Percentiles rank a stretch among this genome's conserved stretches.
Conservation (phyloP, 2,113 vertebrate species). For the Rhinopomastus cyanomelas region DNA sequence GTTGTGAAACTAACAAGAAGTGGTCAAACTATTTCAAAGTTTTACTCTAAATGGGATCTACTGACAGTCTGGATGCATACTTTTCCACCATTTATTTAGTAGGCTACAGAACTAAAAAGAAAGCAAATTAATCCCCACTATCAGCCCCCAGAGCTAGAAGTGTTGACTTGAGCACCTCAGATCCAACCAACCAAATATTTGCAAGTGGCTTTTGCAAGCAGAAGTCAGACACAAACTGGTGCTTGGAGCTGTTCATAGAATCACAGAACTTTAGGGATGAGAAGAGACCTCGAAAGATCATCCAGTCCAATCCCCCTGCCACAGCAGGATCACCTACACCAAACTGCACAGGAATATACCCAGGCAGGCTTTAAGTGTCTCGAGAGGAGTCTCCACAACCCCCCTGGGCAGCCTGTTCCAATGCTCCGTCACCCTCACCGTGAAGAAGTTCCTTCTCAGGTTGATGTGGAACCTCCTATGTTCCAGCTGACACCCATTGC, state of each 20-base stretch:
- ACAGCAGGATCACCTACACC: too few species aligned
- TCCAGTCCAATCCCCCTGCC: too few species aligned
- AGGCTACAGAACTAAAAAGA: background rate
- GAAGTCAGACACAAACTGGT: background rate
- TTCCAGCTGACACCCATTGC: too few species aligned
- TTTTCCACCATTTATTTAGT: background rate
- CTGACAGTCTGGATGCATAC: background rate
- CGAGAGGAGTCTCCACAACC: too few species aligned
- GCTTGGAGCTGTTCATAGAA: background rate
- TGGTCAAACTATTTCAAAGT: background rate
- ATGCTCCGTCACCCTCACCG: too few species aligned
- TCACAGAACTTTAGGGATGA: too few species aligned
- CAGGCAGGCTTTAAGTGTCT: too few species aligned
- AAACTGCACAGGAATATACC: too few species aligned
- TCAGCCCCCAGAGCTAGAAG: background rate
- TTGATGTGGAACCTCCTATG: too few species aligned
- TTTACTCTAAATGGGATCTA: background rate
- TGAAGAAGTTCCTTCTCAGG: too few species aligned
- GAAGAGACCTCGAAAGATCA: too few species aligned
- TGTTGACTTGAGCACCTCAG: background rate
- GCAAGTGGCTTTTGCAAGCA: accelerated
- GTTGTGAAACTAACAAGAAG: background rate
- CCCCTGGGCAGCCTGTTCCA: too few species aligned
- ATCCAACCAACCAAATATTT: background rate
- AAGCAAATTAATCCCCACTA: background rate